Conservation (phyloP, 2,113 vertebrate species). For the Tupaia chinensis region DNA sequence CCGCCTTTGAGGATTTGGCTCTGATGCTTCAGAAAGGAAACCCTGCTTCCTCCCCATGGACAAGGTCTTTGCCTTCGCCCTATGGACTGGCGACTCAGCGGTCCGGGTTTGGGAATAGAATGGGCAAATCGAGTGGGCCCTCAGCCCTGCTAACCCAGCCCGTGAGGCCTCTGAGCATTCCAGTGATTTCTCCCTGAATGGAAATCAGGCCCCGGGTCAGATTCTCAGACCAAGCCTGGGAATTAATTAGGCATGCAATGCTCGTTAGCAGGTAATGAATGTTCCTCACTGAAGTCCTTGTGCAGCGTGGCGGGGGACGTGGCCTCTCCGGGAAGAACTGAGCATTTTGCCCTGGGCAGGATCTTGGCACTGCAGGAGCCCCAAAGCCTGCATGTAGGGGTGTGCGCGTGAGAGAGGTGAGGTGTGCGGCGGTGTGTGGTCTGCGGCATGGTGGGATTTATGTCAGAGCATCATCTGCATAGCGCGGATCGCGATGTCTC, state of each 20-base stretch:
- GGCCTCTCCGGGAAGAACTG: neutral
- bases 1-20: neutral
- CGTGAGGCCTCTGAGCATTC: neutral
- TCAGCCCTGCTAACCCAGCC: neutral
- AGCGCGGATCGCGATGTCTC: neutral
- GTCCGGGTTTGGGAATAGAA: neutral
- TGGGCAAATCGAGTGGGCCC: neutral
- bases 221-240: slow-evolving; percentile 79
- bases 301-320: neutral
- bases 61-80: neutral
- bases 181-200: slow-evolving; percentile 61
- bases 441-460: neutral
- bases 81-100: neutral
- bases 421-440: neutral
- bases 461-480: neutral
- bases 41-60: neutral
- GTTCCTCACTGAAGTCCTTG: slow-evolving; percentile 13
- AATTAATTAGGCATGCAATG: slow-evolving; percentile 84
- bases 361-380: neutral
- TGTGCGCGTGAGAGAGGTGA: neutral
- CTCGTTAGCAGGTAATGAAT: slow-evolving; percentile 71
- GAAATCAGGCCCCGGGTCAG: slow-evolving; percentile 58
- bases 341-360: neutral
- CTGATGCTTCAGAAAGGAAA: neutral
- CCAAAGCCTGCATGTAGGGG: neutral